A percentile compares a stretch with the other conserved stretches of the same genome.
These are phyloP conservation scores for Tauraco erythrolophus DNA, from an alignment of 2,113 vertebrate species.

Conservation along the genomic window DNA sequence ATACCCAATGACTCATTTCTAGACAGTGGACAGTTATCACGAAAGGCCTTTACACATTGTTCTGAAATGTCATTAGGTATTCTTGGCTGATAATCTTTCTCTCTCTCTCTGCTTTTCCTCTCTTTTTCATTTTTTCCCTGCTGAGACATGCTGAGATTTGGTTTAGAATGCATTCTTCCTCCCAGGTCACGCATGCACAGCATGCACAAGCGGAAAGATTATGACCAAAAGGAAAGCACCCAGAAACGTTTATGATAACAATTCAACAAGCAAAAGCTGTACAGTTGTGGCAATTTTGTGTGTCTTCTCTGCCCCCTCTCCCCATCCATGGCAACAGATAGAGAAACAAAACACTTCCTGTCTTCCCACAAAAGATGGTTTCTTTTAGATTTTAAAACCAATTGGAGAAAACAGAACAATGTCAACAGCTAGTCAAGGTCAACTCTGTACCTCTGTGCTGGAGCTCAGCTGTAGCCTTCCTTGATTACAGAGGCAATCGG, in stretches of 20 bases:
- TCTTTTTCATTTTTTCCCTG: not conserved
- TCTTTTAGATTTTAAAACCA: not conserved
- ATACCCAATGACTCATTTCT: not conserved
- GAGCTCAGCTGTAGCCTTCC: not conserved
- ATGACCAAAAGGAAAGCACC: not conserved
- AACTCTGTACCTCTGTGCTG: not conserved
- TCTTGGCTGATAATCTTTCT: not conserved
- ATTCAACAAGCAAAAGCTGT: not conserved
- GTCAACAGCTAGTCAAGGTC: not conserved
- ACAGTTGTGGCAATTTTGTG: not conserved
- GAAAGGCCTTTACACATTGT: not conserved
- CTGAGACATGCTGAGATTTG: not conserved
- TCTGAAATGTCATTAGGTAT: not conserved
- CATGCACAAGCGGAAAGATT: not conserved
- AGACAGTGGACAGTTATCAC: not conserved
- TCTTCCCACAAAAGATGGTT: not conserved
- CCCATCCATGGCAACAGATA: not conserved
- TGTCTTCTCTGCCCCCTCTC: not conserved
- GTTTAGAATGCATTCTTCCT: not conserved
- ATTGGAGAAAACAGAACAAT: not conserved
- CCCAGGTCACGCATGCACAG: not conserved
- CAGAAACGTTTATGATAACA: not conserved
- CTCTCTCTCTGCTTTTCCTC: not conserved
- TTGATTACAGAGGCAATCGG: not conserved
- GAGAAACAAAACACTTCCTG: not conserved